These are phyloP conservation scores for Catostomus latipinnis DNA, from an alignment of 2,797 vertebrate genomes.

Conservation along the genomic window DNA sequence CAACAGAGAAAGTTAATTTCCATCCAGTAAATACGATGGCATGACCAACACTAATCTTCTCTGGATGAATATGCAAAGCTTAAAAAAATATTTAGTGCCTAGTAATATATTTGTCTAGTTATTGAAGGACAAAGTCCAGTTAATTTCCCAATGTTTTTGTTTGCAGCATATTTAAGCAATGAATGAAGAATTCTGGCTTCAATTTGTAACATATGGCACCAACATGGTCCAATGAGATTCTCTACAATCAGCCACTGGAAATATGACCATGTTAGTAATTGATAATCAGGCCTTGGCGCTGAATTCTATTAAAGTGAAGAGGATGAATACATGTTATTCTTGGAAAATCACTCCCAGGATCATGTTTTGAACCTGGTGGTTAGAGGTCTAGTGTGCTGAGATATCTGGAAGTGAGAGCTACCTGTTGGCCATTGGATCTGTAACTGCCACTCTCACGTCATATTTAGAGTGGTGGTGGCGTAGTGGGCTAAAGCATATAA, in stretches of 20 bases:
- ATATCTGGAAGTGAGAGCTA: conserved; percentile 26
- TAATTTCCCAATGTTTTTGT: conserved; percentile 41
- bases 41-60: conserved; percentile 14
- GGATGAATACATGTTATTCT: conserved; percentile 36
- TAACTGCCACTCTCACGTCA: background rate
- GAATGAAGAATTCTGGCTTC: conserved; percentile 41
- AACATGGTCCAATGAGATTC: conserved; percentile 46
- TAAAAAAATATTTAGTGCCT: conserved; percentile 1
- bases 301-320: conserved; percentile 19
- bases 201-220: conserved; percentile 54
- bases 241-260: conserved; percentile 36
- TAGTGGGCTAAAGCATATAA: too few relatives aligned
- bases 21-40: background rate
- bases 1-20: background rate
- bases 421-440: background rate
- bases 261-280: conserved; percentile 41
- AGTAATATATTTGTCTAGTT: conserved; percentile 33
- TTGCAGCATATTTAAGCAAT: conserved; percentile 45
- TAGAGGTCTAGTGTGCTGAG: conserved; percentile 27
- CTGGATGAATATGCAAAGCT: conserved; percentile 9
- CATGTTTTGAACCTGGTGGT: conserved; percentile 32
- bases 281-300: conserved; percentile 47
- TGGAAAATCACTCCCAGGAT: conserved; percentile 24
- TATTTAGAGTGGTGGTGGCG: too few relatives aligned
- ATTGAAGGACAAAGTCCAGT: conserved; percentile 39